These are phyloP conservation scores for Ceryle rudis DNA, from an alignment of 2,797 vertebrate species.

Conservation along the genomic window DNA sequence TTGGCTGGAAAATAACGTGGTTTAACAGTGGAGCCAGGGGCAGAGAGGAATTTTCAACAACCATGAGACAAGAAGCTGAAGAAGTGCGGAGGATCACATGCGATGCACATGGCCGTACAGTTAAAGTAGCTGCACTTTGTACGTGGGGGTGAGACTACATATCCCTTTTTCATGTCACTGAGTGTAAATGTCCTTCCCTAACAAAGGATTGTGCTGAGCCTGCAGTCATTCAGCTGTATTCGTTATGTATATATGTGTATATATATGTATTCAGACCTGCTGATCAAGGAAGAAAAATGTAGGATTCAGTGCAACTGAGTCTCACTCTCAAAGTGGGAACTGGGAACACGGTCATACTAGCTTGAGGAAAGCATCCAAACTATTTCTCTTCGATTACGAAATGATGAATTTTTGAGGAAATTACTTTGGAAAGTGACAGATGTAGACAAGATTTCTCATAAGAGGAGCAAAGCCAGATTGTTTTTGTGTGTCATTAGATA, in stretches of 20 bases:
- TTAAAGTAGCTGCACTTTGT: not conserved
- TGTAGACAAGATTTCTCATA: not conserved
- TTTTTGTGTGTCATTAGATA: not conserved
- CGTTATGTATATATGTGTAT: too few species aligned
- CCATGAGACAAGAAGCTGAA: not conserved
- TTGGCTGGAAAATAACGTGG: not conserved
- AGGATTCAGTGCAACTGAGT: not conserved
- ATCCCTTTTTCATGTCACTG: not conserved
- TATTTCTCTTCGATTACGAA: not conserved
- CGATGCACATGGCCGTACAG: not conserved
- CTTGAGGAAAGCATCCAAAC: not conserved
- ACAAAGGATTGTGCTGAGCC: not conserved
- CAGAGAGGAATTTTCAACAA: not conserved
- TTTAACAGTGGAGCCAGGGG: not conserved
- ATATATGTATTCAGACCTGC: not conserved
- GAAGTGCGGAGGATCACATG: not conserved
- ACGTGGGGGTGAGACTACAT: not conserved
- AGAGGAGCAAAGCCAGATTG: not conserved
- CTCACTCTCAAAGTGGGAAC: not conserved
- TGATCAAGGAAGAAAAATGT: not conserved
- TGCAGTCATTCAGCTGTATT: not conserved
- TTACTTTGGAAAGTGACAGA: not conserved
- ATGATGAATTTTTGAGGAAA: not conserved
- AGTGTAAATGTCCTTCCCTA: not conserved
- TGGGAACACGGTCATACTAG: not conserved